A percentile compares a stretch with the other conserved stretches of the same genome.
Conservation (phyloP, 1,140 invertebrate species). For the Drosophila sechellia region DNA sequence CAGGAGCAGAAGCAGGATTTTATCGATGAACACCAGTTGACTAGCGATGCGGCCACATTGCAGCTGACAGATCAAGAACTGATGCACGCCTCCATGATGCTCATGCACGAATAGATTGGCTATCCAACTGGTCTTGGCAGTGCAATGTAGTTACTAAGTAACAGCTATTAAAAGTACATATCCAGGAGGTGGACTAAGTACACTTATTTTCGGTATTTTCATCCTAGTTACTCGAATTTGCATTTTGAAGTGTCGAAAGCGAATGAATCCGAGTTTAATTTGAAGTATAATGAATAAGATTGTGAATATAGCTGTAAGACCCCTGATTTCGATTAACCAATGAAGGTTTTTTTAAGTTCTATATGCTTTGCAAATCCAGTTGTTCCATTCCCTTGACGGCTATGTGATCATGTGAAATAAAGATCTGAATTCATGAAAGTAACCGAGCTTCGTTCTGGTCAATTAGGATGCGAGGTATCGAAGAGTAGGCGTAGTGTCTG, state of each 20-base stretch:
- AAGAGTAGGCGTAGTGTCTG: conserved; percentile 20
- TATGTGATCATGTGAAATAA: conserved; percentile 51
- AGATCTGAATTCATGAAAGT: conserved; percentile 24
- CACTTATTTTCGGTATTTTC: background rate
- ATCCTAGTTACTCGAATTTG: background rate
- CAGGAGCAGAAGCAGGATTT: conserved; percentile 42
- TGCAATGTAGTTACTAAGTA: conserved; percentile 66
- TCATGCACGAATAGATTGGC: conserved; percentile 58
- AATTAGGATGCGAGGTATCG: background rate
- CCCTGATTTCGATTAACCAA: background rate
- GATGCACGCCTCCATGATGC: conserved; percentile 67
- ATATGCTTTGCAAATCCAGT: background rate
- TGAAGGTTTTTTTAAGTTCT: background rate
- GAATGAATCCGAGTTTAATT: background rate
- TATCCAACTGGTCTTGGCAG: conserved; percentile 19
- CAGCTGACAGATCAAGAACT: conserved; percentile 65
- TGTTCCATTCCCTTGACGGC: background rate
- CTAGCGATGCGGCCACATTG: conserved; percentile 41
- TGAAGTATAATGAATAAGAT: background rate
- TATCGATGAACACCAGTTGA: conserved; percentile 22
- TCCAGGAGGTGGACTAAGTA: background rate
- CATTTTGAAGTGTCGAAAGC: background rate
- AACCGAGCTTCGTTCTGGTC: background rate
- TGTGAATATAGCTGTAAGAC: conserved; percentile 7
- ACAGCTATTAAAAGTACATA: conserved; percentile 15